Evolutionary conservation across 1,140 invertebrate species (phyloP), one percentile per base, ranked within the genome.

Genomic region (Monochamus saltuarius): DNA sequence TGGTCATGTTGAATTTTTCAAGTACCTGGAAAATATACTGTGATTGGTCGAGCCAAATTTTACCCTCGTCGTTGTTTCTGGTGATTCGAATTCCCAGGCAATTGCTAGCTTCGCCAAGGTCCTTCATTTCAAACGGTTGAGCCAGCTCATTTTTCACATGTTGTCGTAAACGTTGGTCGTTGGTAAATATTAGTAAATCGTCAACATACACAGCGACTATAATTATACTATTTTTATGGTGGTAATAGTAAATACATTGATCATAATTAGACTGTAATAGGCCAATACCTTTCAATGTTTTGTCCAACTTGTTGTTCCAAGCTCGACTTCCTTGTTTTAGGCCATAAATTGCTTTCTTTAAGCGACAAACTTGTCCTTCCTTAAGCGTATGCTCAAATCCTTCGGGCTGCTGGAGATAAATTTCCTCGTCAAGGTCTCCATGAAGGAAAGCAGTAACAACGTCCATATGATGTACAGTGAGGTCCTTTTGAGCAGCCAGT

Each of bases 241-340:
- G 42, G 16, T 11, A 45, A 14, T 11, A 14, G 16, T 45, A 45
- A 45, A 45, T 50, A 37, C 59, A 46, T 38, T 14, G 36, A 40
- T 14, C 11, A 36, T 2, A 54, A 9, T 29, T 50, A 47, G 36
- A 58, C 49, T 11, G 39, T 43, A 38, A 61, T 3, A 60, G 40
- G 2, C 38, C 36, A 42, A 37, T 35, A 16, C 29, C 13, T 36
- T 43, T 39, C 14, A 56, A 29, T 36, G 36, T 49, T 36, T 60
- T 39, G 19, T 14, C 46, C 17, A 64, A 36, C 34, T 36, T 52
- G 14, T 56, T 58, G 54, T 78, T 73, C 80, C 79, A 81, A 11
- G 58, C 65, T 39, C 69, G 58, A 11, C 76, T 62, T 16, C 77
- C 64, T 69, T 81, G 78, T 64, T 79, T 79, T 1, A 82, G 60